A percentile compares a stretch with the other conserved stretches of the same genome.
Conservation (phyloP, 2,888 invertebrate species). For the Drosophila koepferae region DNA sequence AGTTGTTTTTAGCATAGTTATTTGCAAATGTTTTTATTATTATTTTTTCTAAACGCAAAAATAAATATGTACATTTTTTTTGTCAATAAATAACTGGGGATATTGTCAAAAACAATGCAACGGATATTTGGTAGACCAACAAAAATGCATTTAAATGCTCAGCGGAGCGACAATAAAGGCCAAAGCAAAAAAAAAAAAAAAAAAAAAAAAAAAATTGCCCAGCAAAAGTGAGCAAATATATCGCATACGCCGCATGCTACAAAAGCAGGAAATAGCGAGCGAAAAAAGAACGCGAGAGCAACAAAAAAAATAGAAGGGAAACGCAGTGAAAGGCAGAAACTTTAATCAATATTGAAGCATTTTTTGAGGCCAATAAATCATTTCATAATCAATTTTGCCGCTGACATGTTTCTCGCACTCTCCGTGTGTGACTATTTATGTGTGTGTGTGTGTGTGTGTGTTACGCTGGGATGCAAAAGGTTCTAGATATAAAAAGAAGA, state of each 20-base stretch:
- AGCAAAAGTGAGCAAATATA: slow-evolving; percentile 27
- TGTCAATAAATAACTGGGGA: slow-evolving; percentile 62
- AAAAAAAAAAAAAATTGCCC: slow-evolving; percentile 9
- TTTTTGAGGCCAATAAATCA: slow-evolving; percentile 83
- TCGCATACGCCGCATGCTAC: slow-evolving; percentile 49
- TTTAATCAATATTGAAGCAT: slow-evolving; percentile 81
- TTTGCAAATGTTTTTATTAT: slow-evolving; percentile 24
- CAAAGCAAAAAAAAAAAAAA: slow-evolving; percentile 23
- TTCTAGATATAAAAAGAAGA: slow-evolving; percentile 45
- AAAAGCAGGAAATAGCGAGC: slow-evolving; percentile 39
- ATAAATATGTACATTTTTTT: neutral
- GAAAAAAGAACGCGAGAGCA: slow-evolving; percentile 3
- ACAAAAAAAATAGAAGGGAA: slow-evolving; percentile 5
- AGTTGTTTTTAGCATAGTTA: slow-evolving; percentile 3
- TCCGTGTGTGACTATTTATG: neutral
- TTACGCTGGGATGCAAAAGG: slow-evolving; percentile 40
- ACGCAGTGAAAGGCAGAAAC: slow-evolving; percentile 51
- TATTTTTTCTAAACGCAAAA: slow-evolving; percentile 22
- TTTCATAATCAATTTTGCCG: slow-evolving; percentile 82
- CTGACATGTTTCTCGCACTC: slow-evolving; percentile 66
- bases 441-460: slow-evolving; percentile 20
- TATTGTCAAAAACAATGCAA: slow-evolving; percentile 55
- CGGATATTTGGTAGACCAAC: slow-evolving; percentile 69
- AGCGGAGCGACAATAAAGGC: slow-evolving; percentile 24
- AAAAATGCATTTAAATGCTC: slow-evolving; percentile 68